Evolutionary conservation across 2,888 invertebrate genomes (phyloP), one percentile per base, ranked within the genome.

Genomic region (Amblyteles armatorius): DNA sequence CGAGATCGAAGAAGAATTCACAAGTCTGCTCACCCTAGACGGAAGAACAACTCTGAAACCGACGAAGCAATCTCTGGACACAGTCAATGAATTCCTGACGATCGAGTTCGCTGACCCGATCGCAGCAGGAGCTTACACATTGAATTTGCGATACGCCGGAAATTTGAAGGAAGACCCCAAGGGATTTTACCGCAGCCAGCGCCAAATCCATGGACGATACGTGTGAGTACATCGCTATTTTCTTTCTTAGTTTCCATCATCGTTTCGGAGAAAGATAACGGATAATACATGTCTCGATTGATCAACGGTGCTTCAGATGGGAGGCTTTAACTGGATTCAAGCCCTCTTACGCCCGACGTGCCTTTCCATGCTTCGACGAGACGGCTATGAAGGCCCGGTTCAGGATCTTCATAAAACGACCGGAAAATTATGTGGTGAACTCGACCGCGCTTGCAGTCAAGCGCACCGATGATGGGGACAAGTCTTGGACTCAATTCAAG

Each of bases 301-400:
- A 22, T 11, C 55, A 3, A 22, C 22, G 55, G 22, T 55, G 11
- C 26, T 50, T 44, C 92, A 96, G 96, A 87, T 94, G 94, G 86
- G 91, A 96, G 36, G 95, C 95, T 6, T 95, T 96, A 2, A 96
- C 96, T 0, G 96, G 96, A 88, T 95, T 97, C 77, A 96, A 96
- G 91, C 94, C 95, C 0, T 95, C 95, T 0, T 95, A 95, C 81
- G 96, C 96, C 0, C 95, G 96, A 1, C 94, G 95, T 67, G 96
- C 95, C 0, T 97, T 97, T 92, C 97, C 97, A 0, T 97, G 97
- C 91, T 97, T 96, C 90, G 97, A 97, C 89, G 96, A 96, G 89
- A 97, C 97, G 0, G 94, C 94, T 0, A 92, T 95, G 48, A 97
- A 97, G 89, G 96, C 97, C 0, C 94, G 94, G 55, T 97, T 96